Base-by-base conservation (phyloP, 2,888 invertebrate genomes). In the Pheosia tremula region DNA sequence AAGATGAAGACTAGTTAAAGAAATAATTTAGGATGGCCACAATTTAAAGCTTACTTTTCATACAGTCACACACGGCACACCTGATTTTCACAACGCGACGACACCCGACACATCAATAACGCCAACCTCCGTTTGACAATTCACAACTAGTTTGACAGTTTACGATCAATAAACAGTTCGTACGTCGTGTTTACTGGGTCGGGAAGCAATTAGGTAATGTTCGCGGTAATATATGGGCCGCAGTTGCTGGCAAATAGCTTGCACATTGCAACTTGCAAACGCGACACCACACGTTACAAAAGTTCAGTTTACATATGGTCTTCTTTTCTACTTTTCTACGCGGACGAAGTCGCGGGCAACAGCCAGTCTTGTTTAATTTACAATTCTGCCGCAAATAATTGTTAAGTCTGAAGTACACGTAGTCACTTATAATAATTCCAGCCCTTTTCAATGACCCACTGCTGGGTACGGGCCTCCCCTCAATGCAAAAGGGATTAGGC, bases 101-200 rank as follows among this genome's bases (percentile, higher is more conserved):
- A 55, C 57, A 57, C 56, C 69, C 64, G 67, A 68, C 67, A 59
- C 65, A 72, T 71, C 70, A 72, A 75, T 71, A 71, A 64, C 67
- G 71, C 63, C 66, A 68, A 74, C 70, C 68, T 75, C 70, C 69
- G 68, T 67, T 67, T 69, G 63, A 24, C 72, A 70, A 63, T 71
- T 75, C 72, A 73, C 70, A 66, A 66, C 61, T 69, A 77, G 24
- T 24, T 74, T 71, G 67, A 74, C 68, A 62, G 71, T 88, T 90
- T 87, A 90, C 79, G 83, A 81, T 71, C 82, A 75, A 82, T 86
- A 82, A 87, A 85, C 82, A 73, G 86, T 89, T 84, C 81, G 80
- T 87, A 84, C 84, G 67, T 83, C 71, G 69, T 78, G 82, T 83
- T 86, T 84, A 84, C 80, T 75, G 57, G 74, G 78, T 11, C 76